Conservation (phyloP, 2,113 vertebrate genomes). For the Burhinus bistriatus region DNA sequence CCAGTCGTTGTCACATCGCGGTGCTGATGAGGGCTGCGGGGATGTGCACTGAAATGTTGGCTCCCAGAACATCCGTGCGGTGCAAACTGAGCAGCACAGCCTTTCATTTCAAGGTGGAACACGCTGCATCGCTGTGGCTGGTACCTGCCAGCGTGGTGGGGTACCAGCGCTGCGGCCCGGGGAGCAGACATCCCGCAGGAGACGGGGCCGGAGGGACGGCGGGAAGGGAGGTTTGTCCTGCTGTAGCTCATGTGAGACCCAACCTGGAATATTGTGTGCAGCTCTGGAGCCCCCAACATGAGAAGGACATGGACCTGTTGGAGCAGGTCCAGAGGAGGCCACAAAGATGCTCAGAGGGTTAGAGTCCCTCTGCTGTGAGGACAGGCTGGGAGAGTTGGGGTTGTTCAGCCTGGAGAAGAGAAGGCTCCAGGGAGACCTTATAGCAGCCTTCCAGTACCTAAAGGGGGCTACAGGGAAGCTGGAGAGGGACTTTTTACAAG, state of each 20-base stretch:
- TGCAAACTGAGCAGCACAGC: neutral
- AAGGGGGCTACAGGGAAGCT: too few relatives aligned
- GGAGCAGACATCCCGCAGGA: neutral
- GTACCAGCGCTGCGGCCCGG: neutral
- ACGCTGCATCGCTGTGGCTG: neutral
- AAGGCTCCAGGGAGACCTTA: too few relatives aligned
- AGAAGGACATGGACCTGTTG: too few relatives aligned
- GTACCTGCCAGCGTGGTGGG: rapidly evolving
- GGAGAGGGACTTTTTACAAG: too few relatives aligned
- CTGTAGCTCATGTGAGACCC: neutral
- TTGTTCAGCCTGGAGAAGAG: too few relatives aligned
- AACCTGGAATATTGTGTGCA: too few relatives aligned
- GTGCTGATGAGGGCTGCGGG: neutral
- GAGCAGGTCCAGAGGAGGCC: too few relatives aligned
- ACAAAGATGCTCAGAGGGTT: too few relatives aligned
- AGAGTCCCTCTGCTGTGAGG: too few relatives aligned
- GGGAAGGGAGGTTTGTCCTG: neutral
- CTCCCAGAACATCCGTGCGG: neutral
- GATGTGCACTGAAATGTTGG: rapidly evolving
- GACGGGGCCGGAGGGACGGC: rapidly evolving
- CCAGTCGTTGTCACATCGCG: rapidly evolving
- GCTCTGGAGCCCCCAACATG: too few relatives aligned
- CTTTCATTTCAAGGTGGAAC: neutral
- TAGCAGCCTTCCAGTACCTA: too few relatives aligned
- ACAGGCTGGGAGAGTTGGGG: too few relatives aligned